Conservation (phyloP, 2,113 vertebrate genomes). For the Corythornis cristatus region DNA sequence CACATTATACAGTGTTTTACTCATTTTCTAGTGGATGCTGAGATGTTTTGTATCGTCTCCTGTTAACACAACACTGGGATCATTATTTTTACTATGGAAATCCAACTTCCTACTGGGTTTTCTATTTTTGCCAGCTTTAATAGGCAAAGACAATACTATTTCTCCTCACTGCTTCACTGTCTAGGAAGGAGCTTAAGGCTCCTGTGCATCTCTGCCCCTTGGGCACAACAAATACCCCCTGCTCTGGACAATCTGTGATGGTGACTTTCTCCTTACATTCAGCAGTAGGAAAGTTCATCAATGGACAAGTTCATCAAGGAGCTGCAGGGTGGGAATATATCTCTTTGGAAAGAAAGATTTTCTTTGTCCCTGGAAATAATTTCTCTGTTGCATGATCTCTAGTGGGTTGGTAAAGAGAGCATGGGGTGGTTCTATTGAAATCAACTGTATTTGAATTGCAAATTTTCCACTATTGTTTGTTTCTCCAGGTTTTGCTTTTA, state of each 20-base stretch:
- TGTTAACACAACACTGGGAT: constrained; percentile 41
- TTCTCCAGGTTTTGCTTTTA: constrained; percentile 29
- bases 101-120: constrained; percentile 22
- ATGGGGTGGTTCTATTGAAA: constrained; percentile 43
- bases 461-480: neutral
- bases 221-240: neutral
- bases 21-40: constrained; percentile 68
- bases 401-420: constrained; percentile 42
- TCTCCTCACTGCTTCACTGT: neutral
- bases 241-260: neutral
- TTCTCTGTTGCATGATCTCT: constrained; percentile 70
- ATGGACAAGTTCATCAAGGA: neutral
- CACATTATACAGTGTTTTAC: constrained; percentile 41
- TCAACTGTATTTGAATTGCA: neutral
- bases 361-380: neutral
- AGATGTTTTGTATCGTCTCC: constrained; percentile 65
- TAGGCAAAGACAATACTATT: neutral
- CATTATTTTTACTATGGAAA: constrained; percentile 62
- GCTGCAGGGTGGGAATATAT: neutral
- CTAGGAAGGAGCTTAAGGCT: neutral
- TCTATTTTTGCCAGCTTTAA: constrained; percentile 20
- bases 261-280: neutral
- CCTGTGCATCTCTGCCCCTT: neutral
- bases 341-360: neutral
- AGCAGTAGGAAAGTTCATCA: neutral